Conservation (phyloP, 2,888 invertebrate genomes). For the Microctonus brassicae region DNA sequence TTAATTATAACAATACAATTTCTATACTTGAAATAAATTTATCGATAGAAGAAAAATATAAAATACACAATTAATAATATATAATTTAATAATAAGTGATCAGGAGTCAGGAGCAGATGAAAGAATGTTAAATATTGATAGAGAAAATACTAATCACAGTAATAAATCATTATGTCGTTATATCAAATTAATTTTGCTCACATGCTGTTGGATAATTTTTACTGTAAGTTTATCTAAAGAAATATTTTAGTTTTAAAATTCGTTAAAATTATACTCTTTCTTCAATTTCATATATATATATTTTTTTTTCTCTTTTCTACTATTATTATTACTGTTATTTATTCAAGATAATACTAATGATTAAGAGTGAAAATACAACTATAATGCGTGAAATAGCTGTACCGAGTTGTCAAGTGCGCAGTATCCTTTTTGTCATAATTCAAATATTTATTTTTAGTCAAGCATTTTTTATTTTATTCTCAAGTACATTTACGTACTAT, state of each 20-base stretch:
- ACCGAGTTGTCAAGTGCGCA: constrained; percentile 71
- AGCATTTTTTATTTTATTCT: not conserved
- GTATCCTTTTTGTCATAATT: constrained; percentile 64
- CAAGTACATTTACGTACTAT: not conserved
- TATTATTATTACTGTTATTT: constrained; percentile 22
- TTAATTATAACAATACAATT: no score
- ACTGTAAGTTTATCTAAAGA: constrained; percentile 69
- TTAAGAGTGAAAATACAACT: constrained; percentile 77
- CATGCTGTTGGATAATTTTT: constrained; percentile 78
- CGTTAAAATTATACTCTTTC: no score
- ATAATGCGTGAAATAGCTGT: constrained; percentile 75
- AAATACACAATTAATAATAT: no score
- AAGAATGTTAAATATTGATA: constrained; percentile 33
- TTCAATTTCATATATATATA: not conserved
- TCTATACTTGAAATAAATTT: no score
- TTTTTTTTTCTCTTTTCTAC: constrained; percentile 12
- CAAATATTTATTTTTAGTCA: not conserved
- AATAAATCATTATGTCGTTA: constrained; percentile 57
- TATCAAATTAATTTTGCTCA: constrained; percentile 73
- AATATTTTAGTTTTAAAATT: no score
- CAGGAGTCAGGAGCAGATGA: constrained; percentile 36
- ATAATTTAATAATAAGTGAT: not conserved
- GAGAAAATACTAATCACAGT: constrained; percentile 38
- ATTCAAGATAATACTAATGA: constrained; percentile 76
- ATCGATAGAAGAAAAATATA: no score